phyloP scores from a whole-genome alignment of 92 coral and sea anemone genomes.

The Phenganax stokvisi region DNA sequence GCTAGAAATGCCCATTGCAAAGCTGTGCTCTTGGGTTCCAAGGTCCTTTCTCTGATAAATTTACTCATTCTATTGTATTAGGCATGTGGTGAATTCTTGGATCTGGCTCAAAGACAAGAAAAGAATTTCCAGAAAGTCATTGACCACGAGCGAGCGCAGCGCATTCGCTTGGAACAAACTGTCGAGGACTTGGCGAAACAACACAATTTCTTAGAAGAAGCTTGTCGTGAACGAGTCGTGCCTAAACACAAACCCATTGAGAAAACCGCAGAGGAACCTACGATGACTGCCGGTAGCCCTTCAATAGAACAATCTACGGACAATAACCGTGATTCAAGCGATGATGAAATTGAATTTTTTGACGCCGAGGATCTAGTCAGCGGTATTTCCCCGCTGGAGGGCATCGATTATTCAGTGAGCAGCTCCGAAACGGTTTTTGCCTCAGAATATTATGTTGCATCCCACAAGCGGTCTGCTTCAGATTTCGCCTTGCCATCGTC shows the following conservation, averaged over 20 bases:
- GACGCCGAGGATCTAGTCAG: constrained; percentile 80
- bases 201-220: constrained; percentile 79
- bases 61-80: constrained; percentile 5
- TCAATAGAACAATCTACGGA: constrained; percentile 45
- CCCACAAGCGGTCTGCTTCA: constrained; percentile 36
- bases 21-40: neutral
- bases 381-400: constrained; percentile 32
- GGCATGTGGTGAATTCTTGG: constrained; percentile 98
- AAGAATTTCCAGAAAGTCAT: constrained; percentile 81
- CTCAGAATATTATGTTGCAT: constrained; percentile 7
- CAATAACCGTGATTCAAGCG: constrained; percentile 63
- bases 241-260: constrained; percentile 32
- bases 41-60: neutral
- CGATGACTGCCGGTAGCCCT: constrained; percentile 51
- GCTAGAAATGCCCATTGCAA: too few species aligned
- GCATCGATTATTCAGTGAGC: neutral
- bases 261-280: constrained; percentile 54
- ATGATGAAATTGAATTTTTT: constrained; percentile 87
- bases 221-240: constrained; percentile 51
- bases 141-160: constrained; percentile 73
- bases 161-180: constrained; percentile 85
- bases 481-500: neutral
- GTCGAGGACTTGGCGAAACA: constrained; percentile 91
- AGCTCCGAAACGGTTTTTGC: constrained; percentile 1
- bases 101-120: constrained; percentile 93